These are phyloP conservation scores for Trematomus bernacchii DNA, from an alignment of 2,797 vertebrate species.

Conservation along the genomic window DNA sequence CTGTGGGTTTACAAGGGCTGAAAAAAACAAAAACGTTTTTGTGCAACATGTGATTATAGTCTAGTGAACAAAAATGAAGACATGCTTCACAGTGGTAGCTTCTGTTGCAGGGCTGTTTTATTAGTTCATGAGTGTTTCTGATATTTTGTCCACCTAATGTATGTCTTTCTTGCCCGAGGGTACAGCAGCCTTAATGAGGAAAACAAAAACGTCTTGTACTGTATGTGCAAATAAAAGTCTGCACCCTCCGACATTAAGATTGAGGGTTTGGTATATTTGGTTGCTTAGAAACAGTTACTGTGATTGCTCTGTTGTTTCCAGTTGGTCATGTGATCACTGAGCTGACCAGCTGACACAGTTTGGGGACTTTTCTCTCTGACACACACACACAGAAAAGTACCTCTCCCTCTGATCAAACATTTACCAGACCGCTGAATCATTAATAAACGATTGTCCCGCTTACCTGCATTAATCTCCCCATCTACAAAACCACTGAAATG, in stretches of 20 bases:
- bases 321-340: slow-evolving; percentile 44
- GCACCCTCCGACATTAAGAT: not conserved
- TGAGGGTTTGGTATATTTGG: slow-evolving; percentile 6
- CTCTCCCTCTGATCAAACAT: slow-evolving; percentile 62
- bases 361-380: slow-evolving; percentile 23
- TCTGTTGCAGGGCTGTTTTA: not conserved
- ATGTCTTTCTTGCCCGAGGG: not conserved
- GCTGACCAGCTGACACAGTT: slow-evolving; percentile 48
- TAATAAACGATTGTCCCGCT: slow-evolving; percentile 30
- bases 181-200: slow-evolving; percentile 12
- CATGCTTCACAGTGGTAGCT: not conserved
- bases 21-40: not conserved
- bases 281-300: slow-evolving; percentile 46
- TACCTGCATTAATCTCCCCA: not conserved
- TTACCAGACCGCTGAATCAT: slow-evolving; percentile 43
- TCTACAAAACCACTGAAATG: not conserved
- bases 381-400: slow-evolving; percentile 3
- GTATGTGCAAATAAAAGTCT: not conserved
- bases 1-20: not conserved
- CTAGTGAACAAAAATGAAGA: no score
- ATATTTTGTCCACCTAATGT: slow-evolving; percentile 2
- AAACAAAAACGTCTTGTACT: not conserved
- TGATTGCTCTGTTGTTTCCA: slow-evolving; percentile 14
- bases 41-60: not conserved
- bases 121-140: not conserved